These are phyloP conservation scores for Malachius bipustulatus DNA, from an alignment of 2,888 invertebrate species.

Conservation along the genomic window DNA sequence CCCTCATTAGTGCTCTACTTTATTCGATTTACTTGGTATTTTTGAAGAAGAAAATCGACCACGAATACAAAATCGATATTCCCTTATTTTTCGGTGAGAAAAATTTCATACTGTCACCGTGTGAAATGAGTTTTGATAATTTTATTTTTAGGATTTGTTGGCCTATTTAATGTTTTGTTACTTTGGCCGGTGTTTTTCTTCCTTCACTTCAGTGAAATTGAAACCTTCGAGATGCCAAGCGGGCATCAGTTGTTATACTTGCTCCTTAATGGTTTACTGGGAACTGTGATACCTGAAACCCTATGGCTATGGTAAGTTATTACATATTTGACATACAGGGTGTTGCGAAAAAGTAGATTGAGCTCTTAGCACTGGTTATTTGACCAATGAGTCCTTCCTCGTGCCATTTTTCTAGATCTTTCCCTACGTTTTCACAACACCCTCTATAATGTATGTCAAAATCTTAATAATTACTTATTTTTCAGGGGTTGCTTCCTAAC, in stretches of 20 bases:
- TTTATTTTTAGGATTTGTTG: conserved; percentile 67
- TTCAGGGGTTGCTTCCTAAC: conserved; percentile 88
- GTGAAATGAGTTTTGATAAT: background rate
- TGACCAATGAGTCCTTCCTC: background rate
- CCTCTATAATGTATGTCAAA: no score
- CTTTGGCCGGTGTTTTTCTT: conserved; percentile 85
- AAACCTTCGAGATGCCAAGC: conserved; percentile 77
- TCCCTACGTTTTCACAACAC: no score
- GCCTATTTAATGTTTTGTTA: conserved; percentile 75
- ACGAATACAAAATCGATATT: conserved; percentile 88
- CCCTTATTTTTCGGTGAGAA: conserved; percentile 85
- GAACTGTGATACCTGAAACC: conserved; percentile 83
- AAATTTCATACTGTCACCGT: background rate
- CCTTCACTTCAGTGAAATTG: conserved; percentile 69
- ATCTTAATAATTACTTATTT: no score
- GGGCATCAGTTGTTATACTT: conserved; percentile 68
- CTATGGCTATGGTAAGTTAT: conserved; percentile 85
- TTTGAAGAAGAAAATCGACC: conserved; percentile 73
- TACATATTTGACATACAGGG: no score
- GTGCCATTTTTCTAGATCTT: no score
- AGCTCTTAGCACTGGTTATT: no score
- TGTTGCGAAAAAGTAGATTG: no score
- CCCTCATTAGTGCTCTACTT: conserved; percentile 75
- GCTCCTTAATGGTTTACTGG: conserved; percentile 76
- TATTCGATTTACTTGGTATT: conserved; percentile 87